A percentile compares a stretch with the other conserved stretches of the same genome.
Conservation (phyloP, 1,140 invertebrate genomes). For the Epicauta chinensis region DNA sequence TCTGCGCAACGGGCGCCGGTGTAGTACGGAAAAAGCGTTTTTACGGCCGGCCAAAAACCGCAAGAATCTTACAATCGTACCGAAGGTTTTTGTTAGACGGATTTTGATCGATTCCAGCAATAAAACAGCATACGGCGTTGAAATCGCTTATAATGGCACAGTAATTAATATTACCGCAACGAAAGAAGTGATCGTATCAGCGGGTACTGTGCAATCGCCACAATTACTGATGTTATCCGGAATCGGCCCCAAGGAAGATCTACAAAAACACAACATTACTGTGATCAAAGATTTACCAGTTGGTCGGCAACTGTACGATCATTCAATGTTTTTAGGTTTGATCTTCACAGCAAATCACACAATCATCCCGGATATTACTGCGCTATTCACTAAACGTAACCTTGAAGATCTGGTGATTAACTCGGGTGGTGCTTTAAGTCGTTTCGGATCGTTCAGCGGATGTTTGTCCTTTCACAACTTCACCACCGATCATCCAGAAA, state of each 20-base stretch:
- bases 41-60: conserved; percentile 53
- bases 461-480: conserved; percentile 46
- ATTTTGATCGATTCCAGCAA: conserved; percentile 62
- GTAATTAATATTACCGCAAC: conserved; percentile 55
- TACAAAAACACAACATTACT: conserved; percentile 42
- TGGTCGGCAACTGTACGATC: conserved; percentile 50
- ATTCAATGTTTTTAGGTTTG: conserved; percentile 42
- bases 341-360: conserved; percentile 16
- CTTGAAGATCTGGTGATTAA: conserved; percentile 21
- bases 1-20: conserved; percentile 57
- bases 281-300: conserved; percentile 44
- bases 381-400: neutral
- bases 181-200: conserved; percentile 80
- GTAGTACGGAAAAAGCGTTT: conserved; percentile 64
- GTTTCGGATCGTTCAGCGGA: conserved; percentile 44
- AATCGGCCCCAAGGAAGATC: conserved; percentile 57
- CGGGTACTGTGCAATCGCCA: conserved; percentile 78
- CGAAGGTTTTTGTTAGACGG: conserved; percentile 55
- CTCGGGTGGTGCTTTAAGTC: conserved; percentile 31
- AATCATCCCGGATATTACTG: conserved; percentile 3
- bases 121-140: conserved; percentile 51
- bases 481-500: conserved; percentile 41
- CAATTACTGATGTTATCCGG: conserved; percentile 75
- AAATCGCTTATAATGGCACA: neutral
- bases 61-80: conserved; percentile 56